These are phyloP conservation scores for Mylabris sibirica DNA, from an alignment of 2,888 invertebrate genomes.

Conservation along the genomic window DNA sequence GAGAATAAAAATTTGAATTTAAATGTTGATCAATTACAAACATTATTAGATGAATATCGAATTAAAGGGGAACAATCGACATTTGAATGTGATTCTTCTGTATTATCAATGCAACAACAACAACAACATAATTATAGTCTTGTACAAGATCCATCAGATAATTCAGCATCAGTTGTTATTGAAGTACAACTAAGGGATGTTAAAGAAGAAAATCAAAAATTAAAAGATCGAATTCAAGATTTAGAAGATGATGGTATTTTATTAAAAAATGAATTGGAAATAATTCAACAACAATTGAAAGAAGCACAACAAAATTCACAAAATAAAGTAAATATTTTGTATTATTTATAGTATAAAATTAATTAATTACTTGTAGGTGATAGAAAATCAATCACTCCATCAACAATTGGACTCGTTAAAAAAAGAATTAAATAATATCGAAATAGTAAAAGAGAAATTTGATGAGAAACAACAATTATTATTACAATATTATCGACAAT, in stretches of 20 bases:
- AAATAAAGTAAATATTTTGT: background rate
- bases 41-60: slow-evolving; percentile 62
- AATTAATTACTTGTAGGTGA: background rate
- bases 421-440: slow-evolving; percentile 23
- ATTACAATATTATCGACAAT: too few species aligned
- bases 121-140: background rate
- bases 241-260: slow-evolving; percentile 16
- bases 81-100: slow-evolving; percentile 42
- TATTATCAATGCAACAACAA: background rate
- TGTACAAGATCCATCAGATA: slow-evolving; percentile 42
- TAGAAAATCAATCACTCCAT: background rate
- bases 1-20: slow-evolving; percentile 48
- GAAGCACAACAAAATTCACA: background rate
- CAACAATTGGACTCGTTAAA: background rate
- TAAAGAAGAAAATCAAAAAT: slow-evolving; percentile 49
- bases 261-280: background rate
- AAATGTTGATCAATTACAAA: slow-evolving; percentile 54
- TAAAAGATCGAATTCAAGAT: slow-evolving; percentile 34
- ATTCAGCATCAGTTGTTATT: slow-evolving; percentile 58
- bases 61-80: slow-evolving; percentile 31
- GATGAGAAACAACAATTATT: too few species aligned
- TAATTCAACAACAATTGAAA: slow-evolving; percentile 6
- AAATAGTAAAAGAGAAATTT: slow-evolving; percentile 13
- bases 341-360: too few species aligned
- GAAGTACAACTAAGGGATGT: slow-evolving; percentile 59